phyloP scores from a whole-genome alignment of 2,888 invertebrate genomes.

The Eilema sororculum region DNA sequence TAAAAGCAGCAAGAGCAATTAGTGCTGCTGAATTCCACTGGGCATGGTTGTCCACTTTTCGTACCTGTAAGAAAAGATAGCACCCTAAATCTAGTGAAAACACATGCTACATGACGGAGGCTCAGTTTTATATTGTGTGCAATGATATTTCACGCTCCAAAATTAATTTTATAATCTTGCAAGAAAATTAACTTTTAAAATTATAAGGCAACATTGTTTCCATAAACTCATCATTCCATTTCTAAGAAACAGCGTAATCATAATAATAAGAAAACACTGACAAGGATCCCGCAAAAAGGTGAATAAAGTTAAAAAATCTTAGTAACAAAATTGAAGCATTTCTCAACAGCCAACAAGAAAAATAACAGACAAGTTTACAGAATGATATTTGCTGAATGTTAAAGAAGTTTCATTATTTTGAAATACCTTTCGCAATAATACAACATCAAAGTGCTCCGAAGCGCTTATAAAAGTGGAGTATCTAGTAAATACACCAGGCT shows the following conservation, averaged over 20 bases:
- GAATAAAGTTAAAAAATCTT: background rate
- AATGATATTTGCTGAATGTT: slow-evolving; percentile 2
- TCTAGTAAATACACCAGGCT: slow-evolving; percentile 9
- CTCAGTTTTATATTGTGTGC: no score
- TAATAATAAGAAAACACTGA: background rate
- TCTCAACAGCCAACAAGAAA: background rate
- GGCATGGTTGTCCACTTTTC: no score
- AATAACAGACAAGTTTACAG: background rate
- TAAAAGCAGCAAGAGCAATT: no score
- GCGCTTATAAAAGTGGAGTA: background rate
- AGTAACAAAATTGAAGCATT: background rate
- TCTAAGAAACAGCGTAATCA: background rate
- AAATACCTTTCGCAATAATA: slow-evolving; percentile 3
- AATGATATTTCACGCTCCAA: no score
- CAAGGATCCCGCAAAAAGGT: background rate
- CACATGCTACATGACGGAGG: no score
- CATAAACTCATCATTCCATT: background rate
- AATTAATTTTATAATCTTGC: no score
- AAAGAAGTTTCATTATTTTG: background rate
- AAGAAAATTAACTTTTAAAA: no score
- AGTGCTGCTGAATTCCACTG: no score
- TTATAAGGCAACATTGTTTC: background rate
- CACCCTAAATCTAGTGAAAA: no score
- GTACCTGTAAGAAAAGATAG: no score
- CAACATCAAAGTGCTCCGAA: slow-evolving; percentile 10